Conservation (phyloP, 2,888 invertebrate species). For the Chrysolina oricalcia region DNA sequence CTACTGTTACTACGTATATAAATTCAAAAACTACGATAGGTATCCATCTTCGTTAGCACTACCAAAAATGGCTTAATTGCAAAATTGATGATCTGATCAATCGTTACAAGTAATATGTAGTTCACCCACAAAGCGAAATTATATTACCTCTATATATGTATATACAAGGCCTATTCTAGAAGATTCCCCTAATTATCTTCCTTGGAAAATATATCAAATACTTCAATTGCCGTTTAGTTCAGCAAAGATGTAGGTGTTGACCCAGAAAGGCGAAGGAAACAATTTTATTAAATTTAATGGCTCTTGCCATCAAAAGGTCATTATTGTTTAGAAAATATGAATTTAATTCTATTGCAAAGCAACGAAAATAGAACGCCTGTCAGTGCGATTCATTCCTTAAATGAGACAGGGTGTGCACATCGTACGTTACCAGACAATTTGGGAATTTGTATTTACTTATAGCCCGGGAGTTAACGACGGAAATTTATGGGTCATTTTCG, state of each 20-base stretch:
- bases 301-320: conserved; percentile 14
- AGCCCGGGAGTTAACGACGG: too few relatives aligned
- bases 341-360: not conserved
- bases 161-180: not conserved
- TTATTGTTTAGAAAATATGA: conserved; percentile 6
- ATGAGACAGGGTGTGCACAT: not conserved
- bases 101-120: too few relatives aligned
- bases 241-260: conserved; percentile 36
- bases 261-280: conserved; percentile 31
- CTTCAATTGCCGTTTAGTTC: conserved; percentile 25
- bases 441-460: not conserved
- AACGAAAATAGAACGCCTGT: not conserved
- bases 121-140: too few relatives aligned
- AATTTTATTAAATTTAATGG: conserved; percentile 32
- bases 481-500: too few relatives aligned
- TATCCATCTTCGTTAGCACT: too few relatives aligned
- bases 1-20: too few relatives aligned
- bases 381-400: not conserved
- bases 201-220: conserved; percentile 37
- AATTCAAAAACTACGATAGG: too few relatives aligned
- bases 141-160: not conserved
- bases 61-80: too few relatives aligned
- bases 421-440: not conserved
- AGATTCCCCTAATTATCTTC: conserved; percentile 25
- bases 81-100: too few relatives aligned